These are phyloP conservation scores for Conomelus anceps DNA, from an alignment of 2,888 invertebrate genomes.

Conservation along the genomic window DNA sequence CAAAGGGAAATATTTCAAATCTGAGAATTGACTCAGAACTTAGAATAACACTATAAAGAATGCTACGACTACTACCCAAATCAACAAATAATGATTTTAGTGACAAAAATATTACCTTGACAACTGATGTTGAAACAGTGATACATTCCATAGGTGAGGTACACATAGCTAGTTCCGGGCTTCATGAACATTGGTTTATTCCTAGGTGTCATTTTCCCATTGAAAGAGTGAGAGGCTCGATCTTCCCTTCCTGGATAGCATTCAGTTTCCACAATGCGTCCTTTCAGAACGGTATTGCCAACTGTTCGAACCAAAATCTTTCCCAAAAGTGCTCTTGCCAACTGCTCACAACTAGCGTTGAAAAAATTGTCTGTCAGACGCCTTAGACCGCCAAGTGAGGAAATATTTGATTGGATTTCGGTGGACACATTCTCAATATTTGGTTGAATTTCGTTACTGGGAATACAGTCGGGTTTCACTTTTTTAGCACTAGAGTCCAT, in stretches of 20 bases:
- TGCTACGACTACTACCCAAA: not conserved
- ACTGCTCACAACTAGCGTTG: slow-evolving; percentile 43
- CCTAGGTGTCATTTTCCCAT: slow-evolving; percentile 51
- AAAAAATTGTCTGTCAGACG: slow-evolving; percentile 40
- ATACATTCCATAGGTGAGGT: slow-evolving; percentile 68
- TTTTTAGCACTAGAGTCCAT: not conserved
- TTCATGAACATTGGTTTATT: slow-evolving; percentile 66
- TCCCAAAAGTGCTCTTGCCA: slow-evolving; percentile 55
- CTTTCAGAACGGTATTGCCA: slow-evolving; percentile 48
- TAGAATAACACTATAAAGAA: no score
- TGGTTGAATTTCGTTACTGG: not conserved
- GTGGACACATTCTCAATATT: not conserved
- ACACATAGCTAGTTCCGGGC: slow-evolving; percentile 63
- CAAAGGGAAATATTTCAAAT: no score
- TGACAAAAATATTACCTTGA: slow-evolving; percentile 49
- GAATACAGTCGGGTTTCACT: not conserved
- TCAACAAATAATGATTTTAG: not conserved
- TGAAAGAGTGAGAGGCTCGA: slow-evolving; percentile 58
- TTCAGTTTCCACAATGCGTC: slow-evolving; percentile 66
- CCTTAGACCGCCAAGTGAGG: not conserved
- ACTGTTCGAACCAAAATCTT: slow-evolving; percentile 53
- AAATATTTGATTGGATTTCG: not conserved
- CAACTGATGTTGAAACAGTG: slow-evolving; percentile 66
- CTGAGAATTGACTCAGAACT: no score
- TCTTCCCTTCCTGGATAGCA: slow-evolving; percentile 60